Percentiles rank a stretch among this genome's conserved stretches.
These are phyloP conservation scores for Ashinkailepas kermadecensis DNA, from an alignment of 2,888 invertebrate species.

Conservation along the genomic window DNA sequence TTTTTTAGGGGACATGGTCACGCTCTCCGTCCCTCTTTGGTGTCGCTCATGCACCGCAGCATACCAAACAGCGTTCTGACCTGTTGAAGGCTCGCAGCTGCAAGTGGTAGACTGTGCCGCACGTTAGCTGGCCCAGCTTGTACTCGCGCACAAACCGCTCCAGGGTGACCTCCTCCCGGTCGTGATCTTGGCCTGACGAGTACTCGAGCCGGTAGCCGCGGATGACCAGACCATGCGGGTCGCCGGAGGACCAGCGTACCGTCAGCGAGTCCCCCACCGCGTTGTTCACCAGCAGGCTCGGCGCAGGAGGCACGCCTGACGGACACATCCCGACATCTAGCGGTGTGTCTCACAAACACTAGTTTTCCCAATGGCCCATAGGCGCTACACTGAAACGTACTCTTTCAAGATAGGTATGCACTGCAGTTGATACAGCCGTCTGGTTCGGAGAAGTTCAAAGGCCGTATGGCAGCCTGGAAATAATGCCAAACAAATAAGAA, in stretches of 20 bases:
- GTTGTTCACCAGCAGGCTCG: not conserved
- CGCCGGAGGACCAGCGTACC: conserved; percentile 1
- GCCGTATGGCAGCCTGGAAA: no score
- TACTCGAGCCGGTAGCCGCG: not conserved
- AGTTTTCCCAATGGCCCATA: no score
- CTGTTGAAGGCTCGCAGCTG: conserved; percentile 30
- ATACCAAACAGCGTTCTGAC: not conserved
- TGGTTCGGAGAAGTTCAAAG: no score
- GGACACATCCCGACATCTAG: not conserved
- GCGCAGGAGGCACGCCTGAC: not conserved
- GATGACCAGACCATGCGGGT: conserved; percentile 3
- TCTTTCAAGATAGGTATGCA: no score
- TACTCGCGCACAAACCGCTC: conserved; percentile 27
- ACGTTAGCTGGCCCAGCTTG: conserved; percentile 29
- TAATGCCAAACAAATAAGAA: no score
- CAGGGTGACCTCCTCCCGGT: not conserved
- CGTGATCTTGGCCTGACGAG: not conserved
- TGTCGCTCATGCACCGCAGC: no score
- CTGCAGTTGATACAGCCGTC: no score
- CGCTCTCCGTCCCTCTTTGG: no score
- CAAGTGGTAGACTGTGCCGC: conserved; percentile 31
- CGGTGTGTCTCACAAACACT: no score
- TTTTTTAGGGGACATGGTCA: no score
- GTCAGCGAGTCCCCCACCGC: not conserved
- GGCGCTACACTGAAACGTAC: no score